Evolutionary conservation across 1,140 invertebrate species (phyloP).

Genomic region (Vanessa atalanta): DNA sequence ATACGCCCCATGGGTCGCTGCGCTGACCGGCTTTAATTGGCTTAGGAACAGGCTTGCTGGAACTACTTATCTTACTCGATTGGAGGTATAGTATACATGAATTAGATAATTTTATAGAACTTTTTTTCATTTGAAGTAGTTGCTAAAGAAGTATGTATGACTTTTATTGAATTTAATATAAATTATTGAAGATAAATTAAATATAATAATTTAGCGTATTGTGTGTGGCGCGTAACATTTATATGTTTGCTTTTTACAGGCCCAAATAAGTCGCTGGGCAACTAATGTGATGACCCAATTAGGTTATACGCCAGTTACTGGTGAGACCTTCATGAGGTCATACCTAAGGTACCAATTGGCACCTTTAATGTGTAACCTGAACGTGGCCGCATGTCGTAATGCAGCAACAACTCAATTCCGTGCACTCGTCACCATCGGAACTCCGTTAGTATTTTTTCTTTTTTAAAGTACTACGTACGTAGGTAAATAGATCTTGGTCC

Average conservation of each 20-base stretch:
- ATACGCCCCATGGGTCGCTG: slow-evolving; percentile 85
- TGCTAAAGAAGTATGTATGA: no score
- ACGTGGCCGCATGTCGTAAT: slow-evolving; percentile 44
- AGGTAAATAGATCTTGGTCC: no score
- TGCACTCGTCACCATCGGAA: slow-evolving; percentile 33
- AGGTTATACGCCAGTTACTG: slow-evolving; percentile 47
- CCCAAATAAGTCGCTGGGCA: slow-evolving; percentile 51
- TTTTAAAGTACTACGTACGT: neutral
- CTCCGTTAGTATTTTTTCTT: slow-evolving; percentile 49
- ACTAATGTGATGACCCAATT: slow-evolving; percentile 47
- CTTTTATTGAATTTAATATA: neutral
- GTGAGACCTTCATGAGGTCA: slow-evolving; percentile 61
- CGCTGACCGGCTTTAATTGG: slow-evolving; percentile 78
- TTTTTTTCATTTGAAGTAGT: no score
- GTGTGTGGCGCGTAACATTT: no score
- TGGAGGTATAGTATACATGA: slow-evolving; percentile 48
- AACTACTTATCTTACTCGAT: slow-evolving; percentile 36
- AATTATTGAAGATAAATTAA: neutral
- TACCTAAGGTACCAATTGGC: slow-evolving; percentile 67
- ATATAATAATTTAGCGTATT: no score
- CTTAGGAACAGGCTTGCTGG: slow-evolving; percentile 72
- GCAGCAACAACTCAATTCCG: slow-evolving; percentile 52
- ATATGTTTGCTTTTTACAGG: slow-evolving; percentile 35
- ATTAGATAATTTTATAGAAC: neutral
- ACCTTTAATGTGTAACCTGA: slow-evolving; percentile 59